Conservation (phyloP, 1,140 invertebrate genomes). For the Bombyx mandarina region DNA sequence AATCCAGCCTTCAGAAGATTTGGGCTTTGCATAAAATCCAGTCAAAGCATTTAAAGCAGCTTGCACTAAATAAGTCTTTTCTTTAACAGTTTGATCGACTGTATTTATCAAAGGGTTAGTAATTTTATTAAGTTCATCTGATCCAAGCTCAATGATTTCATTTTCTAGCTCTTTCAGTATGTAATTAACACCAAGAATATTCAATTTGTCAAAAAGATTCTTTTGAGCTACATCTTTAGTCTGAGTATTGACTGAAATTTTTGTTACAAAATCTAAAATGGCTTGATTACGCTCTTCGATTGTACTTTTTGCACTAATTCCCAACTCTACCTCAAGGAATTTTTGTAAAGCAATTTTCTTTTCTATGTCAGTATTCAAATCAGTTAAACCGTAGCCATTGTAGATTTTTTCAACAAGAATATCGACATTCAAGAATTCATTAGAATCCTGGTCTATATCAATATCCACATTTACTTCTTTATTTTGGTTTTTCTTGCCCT, state of each 20-base stretch:
- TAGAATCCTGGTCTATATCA: constrained; percentile 11
- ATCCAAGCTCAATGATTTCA: constrained; percentile 38
- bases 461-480: constrained; percentile 10
- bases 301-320: constrained; percentile 41
- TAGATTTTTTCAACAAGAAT: constrained; percentile 53
- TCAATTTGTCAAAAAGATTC: constrained; percentile 36
- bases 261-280: constrained; percentile 40
- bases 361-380: constrained; percentile 34
- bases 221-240: constrained; percentile 29
- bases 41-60: constrained; percentile 17
- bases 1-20: background rate
- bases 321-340: constrained; percentile 45
- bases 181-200: constrained; percentile 34
- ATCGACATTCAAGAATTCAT: constrained; percentile 37
- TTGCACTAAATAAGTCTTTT: constrained; percentile 27
- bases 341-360: constrained; percentile 37
- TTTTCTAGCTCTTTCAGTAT: constrained; percentile 29
- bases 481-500: constrained; percentile 21
- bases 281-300: constrained; percentile 43
- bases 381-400: constrained; percentile 42
- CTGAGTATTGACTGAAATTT: constrained; percentile 29
- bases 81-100: constrained; percentile 30
- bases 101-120: constrained; percentile 27
- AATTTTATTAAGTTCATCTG: constrained; percentile 36
- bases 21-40: background rate